phyloP scores from a whole-genome alignment of 2,797 vertebrate genomes.

The Lycodopsis pacificus region DNA sequence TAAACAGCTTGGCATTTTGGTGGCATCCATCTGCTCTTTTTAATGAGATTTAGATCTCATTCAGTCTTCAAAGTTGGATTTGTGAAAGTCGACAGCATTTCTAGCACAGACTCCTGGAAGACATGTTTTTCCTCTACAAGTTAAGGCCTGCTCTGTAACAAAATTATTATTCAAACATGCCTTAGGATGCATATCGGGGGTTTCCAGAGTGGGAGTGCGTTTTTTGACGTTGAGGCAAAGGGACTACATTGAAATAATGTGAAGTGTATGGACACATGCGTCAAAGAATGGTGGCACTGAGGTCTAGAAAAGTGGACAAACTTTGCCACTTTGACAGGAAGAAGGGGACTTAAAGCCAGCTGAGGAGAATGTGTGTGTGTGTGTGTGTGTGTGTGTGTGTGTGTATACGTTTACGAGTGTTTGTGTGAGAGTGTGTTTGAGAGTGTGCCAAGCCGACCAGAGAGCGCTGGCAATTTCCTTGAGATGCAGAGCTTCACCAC shows the following conservation, averaged over 20 bases:
- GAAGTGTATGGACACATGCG: conserved; percentile 5
- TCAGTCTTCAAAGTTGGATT: not conserved
- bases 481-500: conserved; percentile 75
- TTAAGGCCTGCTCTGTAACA: conserved; percentile 9
- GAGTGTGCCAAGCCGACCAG: conserved; percentile 73
- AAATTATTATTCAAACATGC: conserved; percentile 23
- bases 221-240: conserved; percentile 30
- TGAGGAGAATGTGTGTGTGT: conserved; percentile 40
- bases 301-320: conserved; percentile 47
- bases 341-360: conserved; percentile 45
- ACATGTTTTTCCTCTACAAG: not conserved
- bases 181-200: conserved; percentile 18
- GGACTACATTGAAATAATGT: conserved; percentile 24
- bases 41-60: not conserved
- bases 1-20: conserved; percentile 13
- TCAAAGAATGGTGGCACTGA: conserved; percentile 12
- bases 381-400: conserved; percentile 30
- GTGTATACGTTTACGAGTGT: not conserved
- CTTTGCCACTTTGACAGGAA: conserved; percentile 69
- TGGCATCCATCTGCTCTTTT: not conserved
- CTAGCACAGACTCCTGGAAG: not conserved
- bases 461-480: conserved; percentile 80
- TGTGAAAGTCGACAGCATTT: not conserved
- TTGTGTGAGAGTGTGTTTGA: conserved; percentile 63
- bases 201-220: conserved; percentile 33